Evolutionary conservation across 2,888 invertebrate genomes (phyloP).

Genomic region (Cantharis rustica): DNA sequence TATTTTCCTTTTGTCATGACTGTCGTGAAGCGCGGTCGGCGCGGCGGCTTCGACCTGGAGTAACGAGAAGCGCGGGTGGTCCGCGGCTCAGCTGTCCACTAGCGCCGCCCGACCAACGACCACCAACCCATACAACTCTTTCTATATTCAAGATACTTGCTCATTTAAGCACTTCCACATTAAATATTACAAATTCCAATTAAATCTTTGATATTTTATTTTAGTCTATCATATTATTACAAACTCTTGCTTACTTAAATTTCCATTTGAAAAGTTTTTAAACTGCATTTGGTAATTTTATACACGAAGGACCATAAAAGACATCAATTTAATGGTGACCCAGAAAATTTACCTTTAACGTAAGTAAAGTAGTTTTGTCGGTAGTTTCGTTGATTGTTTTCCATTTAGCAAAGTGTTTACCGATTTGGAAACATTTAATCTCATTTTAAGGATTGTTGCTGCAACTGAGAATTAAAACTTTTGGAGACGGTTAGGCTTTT

Average conservation of each 20-base stretch:
- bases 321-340: conserved; percentile 4
- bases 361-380: conserved; percentile 9
- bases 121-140: conserved; percentile 22
- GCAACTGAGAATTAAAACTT: conserved; percentile 11
- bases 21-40: conserved; percentile 37
- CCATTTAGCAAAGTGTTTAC: conserved; percentile 27
- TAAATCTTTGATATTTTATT: background rate
- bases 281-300: background rate
- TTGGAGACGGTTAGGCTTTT: conserved; percentile 17
- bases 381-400: conserved; percentile 23
- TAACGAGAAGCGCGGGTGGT: conserved; percentile 56
- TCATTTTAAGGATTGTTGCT: conserved; percentile 16
- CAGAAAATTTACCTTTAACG: background rate
- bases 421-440: conserved; percentile 33
- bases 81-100: conserved; percentile 51
- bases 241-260: background rate
- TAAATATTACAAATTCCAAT: conserved; percentile 2
- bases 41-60: conserved; percentile 38
- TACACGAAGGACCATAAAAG: background rate
- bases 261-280: background rate
- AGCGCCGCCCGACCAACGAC: conserved; percentile 31
- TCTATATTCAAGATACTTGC: background rate
- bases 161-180: background rate
- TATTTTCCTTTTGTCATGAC: conserved; percentile 36
- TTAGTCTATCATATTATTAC: background rate